Conservation (phyloP, 2,113 vertebrate species). For the Rhombomys opimus region DNA sequence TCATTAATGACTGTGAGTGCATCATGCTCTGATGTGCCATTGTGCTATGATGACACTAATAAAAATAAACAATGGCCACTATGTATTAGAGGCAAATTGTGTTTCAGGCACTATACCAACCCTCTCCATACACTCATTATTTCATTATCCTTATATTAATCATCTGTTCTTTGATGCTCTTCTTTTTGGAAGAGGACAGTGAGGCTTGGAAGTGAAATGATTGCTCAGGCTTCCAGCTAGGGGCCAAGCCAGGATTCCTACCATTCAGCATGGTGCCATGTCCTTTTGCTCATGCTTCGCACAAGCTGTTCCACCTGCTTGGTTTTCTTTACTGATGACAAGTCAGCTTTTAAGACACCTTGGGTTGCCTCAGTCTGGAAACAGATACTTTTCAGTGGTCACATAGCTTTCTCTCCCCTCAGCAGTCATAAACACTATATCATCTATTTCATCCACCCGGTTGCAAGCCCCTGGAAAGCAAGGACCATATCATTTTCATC, state of each 20-base stretch:
- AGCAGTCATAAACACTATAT: not conserved
- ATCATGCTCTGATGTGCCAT: not conserved
- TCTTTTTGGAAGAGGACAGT: not conserved
- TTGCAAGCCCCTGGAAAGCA: not conserved
- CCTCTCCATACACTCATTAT: not conserved
- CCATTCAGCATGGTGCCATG: not conserved
- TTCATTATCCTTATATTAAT: not conserved
- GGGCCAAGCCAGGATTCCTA: not conserved
- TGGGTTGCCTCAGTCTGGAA: not conserved
- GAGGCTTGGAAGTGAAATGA: not conserved
- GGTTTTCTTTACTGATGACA: not conserved
- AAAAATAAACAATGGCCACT: not conserved
- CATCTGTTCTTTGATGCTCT: not conserved
- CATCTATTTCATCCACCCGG: not conserved
- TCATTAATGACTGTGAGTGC: not conserved
- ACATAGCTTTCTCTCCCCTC: not conserved
- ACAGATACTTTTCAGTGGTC: not conserved
- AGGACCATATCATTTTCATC: not conserved
- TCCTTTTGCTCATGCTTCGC: not conserved
- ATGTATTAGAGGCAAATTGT: not conserved
- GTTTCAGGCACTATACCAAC: not conserved
- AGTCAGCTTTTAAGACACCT: not conserved
- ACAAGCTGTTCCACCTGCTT: constrained; percentile 21
- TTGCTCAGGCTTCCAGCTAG: not conserved
- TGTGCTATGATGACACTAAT: not conserved